These are phyloP conservation scores for Sminthurides aquaticus DNA, from an alignment of 2,888 invertebrate genomes.

Conservation along the genomic window DNA sequence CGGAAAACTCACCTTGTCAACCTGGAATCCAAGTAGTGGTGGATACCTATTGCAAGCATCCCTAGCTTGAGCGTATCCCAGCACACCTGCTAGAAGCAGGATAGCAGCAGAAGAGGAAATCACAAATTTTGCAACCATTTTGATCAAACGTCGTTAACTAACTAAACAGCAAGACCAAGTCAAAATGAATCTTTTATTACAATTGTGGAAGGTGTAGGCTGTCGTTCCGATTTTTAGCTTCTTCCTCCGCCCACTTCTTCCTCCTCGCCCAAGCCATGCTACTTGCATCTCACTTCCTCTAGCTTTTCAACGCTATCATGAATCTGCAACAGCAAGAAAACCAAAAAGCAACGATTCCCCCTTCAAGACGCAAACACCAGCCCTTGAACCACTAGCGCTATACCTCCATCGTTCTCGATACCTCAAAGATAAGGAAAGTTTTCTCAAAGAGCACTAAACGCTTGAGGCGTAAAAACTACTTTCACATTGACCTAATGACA, in stretches of 20 bases:
- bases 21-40: conserved; percentile 42
- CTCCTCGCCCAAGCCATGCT: neutral
- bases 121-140: conserved; percentile 1
- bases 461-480: conserved; percentile 23
- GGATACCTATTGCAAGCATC: conserved; percentile 42
- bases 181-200: neutral
- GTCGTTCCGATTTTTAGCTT: no score
- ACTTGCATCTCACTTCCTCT: neutral
- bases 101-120: conserved; percentile 12
- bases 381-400: neutral
- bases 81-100: neutral
- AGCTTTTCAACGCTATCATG: neutral
- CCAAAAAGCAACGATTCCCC: neutral
- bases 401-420: neutral
- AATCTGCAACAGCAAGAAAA: no score
- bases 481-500: conserved; percentile 37
- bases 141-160: neutral
- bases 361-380: neutral
- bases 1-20: conserved; percentile 39
- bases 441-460: neutral
- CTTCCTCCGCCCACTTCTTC: no score
- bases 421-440: no score
- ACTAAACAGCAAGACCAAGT: neutral
- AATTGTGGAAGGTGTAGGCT: no score
- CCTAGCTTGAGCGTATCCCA: conserved; percentile 21